Conservation (phyloP, 2,113 vertebrate genomes). For the Varanus salvator region DNA sequence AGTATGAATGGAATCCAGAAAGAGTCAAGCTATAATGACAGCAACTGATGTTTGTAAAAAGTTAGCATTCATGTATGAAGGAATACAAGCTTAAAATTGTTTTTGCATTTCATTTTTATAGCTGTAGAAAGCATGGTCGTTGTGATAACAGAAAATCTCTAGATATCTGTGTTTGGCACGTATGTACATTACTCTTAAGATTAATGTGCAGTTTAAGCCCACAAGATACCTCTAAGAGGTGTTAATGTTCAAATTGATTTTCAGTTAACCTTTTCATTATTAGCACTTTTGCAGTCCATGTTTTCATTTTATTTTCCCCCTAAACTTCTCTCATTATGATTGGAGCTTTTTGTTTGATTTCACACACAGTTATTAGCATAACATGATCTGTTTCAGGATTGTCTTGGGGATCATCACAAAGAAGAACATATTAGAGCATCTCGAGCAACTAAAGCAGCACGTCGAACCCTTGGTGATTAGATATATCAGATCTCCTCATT, state of each 20-base stretch:
- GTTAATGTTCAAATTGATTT: slow-evolving; percentile 59
- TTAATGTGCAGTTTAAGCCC: neutral
- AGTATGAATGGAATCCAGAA: neutral
- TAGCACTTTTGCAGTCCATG: slow-evolving; percentile 62
- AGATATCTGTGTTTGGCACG: neutral
- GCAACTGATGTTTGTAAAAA: neutral
- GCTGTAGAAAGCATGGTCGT: neutral
- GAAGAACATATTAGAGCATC: slow-evolving; percentile 99
- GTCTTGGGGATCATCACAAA: slow-evolving; percentile 99
- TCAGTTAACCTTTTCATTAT: slow-evolving; percentile 69
- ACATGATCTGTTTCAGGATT: slow-evolving; percentile 99
- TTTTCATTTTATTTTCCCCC: slow-evolving; percentile 55
- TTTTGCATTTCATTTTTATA: neutral
- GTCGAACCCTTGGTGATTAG: slow-evolving; percentile 97
- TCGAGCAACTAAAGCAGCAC: slow-evolving; percentile 98
- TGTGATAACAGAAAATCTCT: neutral
- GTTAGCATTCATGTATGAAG: neutral
- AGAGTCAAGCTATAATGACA: neutral
- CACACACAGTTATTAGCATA: slow-evolving; percentile 89
- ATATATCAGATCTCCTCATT: slow-evolving; percentile 87
- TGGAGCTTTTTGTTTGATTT: slow-evolving; percentile 78
- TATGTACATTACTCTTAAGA: neutral
- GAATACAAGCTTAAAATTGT: neutral
- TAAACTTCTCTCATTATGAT: slow-evolving; percentile 72
- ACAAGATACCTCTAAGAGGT: neutral